Conservation (phyloP, 2,113 vertebrate genomes). For the Vicugna pacos region DNA sequence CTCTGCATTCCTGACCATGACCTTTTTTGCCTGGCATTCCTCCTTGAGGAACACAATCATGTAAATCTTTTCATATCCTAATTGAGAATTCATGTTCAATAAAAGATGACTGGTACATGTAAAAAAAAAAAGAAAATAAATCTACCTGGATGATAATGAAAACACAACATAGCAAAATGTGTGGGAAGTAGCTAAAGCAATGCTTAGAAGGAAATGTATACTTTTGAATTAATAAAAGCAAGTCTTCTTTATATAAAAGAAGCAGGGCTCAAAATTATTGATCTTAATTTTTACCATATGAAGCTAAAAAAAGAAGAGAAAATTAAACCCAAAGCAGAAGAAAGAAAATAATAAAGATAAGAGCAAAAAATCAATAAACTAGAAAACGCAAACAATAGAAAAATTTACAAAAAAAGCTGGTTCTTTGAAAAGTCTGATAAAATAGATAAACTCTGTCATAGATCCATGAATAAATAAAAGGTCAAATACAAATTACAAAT, state of each 20-base stretch:
- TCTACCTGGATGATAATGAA: neutral
- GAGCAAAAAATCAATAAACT: neutral
- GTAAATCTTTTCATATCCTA: neutral
- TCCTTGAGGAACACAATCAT: neutral
- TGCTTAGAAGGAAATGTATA: neutral
- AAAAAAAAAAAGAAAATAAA: neutral
- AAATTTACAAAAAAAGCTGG: neutral
- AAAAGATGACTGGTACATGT: neutral
- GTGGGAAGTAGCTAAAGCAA: neutral
- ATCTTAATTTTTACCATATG: neutral
- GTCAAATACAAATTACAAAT: neutral
- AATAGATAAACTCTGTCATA: neutral
- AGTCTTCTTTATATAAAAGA: neutral
- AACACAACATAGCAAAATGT: neutral
- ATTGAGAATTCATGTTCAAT: neutral
- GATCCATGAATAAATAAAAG: neutral
- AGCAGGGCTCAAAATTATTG: neutral
- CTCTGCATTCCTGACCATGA: neutral
- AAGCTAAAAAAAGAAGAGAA: neutral
- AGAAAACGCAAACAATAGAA: neutral
- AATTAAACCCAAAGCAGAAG: neutral
- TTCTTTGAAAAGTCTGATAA: slow-evolving; percentile 5
- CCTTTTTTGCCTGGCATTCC: neutral
- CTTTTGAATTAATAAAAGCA: neutral
- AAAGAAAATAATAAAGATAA: slow-evolving; percentile 2